A percentile compares a stretch with the other conserved stretches of the same genome.
These are phyloP conservation scores for Alitta virens DNA, from an alignment of 2,888 invertebrate genomes.

Conservation along the genomic window DNA sequence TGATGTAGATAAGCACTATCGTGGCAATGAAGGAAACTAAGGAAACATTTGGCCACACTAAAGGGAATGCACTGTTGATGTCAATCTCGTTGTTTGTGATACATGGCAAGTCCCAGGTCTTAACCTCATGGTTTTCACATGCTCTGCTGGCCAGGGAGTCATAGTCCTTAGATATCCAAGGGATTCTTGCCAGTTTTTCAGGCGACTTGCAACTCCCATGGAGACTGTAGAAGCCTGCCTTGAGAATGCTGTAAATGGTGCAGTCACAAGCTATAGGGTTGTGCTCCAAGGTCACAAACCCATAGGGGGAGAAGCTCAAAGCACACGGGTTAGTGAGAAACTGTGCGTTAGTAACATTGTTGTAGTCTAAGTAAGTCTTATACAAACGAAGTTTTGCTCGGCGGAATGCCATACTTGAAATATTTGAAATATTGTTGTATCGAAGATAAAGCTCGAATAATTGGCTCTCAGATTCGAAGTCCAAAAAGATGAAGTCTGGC, in stretches of 20 bases:
- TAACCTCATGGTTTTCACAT: neutral
- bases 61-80: no score
- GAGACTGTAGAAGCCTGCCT: neutral
- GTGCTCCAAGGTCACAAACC: neutral
- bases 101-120: neutral
- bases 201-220: neutral
- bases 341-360: neutral
- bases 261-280: neutral
- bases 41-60: no score
- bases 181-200: neutral
- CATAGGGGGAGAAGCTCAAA: neutral
- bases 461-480: neutral
- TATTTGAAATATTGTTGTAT: neutral
- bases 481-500: neutral
- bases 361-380: neutral
- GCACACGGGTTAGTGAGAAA: neutral
- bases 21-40: no score
- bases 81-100: neutral
- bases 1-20: no score
- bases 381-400: neutral
- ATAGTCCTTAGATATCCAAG: neutral
- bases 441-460: neutral
- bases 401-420: neutral
- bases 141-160: neutral
- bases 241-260: neutral